Evolutionary conservation across 2,888 invertebrate genomes (phyloP), one percentile per base, ranked within the genome.

Genomic region (Nineta flava): DNA sequence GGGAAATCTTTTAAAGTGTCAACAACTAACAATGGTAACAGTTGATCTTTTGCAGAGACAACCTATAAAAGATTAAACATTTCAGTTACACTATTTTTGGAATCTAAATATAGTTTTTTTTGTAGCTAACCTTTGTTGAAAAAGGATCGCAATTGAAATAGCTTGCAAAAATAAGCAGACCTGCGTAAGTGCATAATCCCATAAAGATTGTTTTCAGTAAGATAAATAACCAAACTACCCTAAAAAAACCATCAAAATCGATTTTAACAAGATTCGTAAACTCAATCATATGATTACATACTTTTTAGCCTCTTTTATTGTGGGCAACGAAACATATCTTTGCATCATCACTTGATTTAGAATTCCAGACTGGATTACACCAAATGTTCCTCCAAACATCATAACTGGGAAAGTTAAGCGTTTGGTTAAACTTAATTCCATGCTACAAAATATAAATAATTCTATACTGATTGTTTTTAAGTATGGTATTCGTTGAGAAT

Each of bases 291-390:
- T 38, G n/a, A 10, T 6, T 15, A 26, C 41, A 7, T 64, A 82
- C 83, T 72, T 77, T 64, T 74, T 78, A 9, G 86, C 87, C 32
- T 79, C 74, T 51, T 71, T 70, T 21, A 87, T 62, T 4, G 74
- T 79, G 0, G 87, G 84, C 42, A 90, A 67, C 1, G 87, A 76
- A 47, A 91, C 71, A 57, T 87, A 87, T 52, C 91, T 72, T 61
- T 92, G 92, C 9, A 91, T 77, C 77, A 90, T 87, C 15, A 82
- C 80, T 63, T 92, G 92, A 65, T 86, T 90, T 9, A 87, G 79
- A 2, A 81, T 76, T 51, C 83, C 79, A 9, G 81, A 75, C 62
- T 87, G 83, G 7, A 87, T 66, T 77, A 83, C 86, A 59, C 83
- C 84, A 49, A 86, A 64, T 17, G 78, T 73, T 1, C 86, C 87